phyloP scores from a whole-genome alignment of 2,113 vertebrate genomes.

The Pseudolaguvia tuberculata region DNA sequence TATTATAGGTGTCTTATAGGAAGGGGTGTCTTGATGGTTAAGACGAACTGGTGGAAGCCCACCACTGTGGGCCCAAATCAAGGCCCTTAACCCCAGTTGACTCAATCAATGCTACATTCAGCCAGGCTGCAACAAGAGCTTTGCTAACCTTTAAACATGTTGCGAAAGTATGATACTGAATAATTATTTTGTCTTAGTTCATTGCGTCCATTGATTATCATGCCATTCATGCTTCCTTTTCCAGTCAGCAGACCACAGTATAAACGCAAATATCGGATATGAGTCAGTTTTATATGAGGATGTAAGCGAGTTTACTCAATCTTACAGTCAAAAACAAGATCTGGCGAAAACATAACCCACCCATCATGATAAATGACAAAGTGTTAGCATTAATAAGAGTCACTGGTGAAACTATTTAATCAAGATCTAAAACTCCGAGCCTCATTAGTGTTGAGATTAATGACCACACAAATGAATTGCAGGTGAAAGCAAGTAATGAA shows the following conservation, averaged over 20 bases:
- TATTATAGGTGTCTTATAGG: background rate
- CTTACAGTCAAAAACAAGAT: conserved; percentile 67
- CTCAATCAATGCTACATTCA: no score
- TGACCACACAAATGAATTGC: conserved; percentile 71
- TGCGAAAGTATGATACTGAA: no score
- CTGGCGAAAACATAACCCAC: conserved; percentile 71
- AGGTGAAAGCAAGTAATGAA: conserved; percentile 67
- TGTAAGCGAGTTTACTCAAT: conserved; percentile 42
- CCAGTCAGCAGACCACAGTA: background rate
- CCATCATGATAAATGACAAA: conserved; percentile 76
- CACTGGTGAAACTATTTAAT: conserved; percentile 72
- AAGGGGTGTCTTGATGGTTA: no score
- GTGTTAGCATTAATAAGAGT: conserved; percentile 75
- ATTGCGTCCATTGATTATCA: background rate
- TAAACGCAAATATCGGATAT: background rate
- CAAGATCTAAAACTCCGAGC: conserved; percentile 68
- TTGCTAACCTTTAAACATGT: no score
- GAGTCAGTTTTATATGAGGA: no score
- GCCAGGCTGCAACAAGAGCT: no score
- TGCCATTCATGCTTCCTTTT: background rate
- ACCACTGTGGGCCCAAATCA: no score
- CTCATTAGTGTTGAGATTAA: conserved; percentile 71
- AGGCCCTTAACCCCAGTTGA: no score
- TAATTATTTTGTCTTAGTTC: no score
- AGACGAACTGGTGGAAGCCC: no score